Percentiles rank a stretch among this genome's conserved stretches.
phyloP scores from a whole-genome alignment of 2,888 invertebrate species.

The Cordylochernes scorpioides region DNA sequence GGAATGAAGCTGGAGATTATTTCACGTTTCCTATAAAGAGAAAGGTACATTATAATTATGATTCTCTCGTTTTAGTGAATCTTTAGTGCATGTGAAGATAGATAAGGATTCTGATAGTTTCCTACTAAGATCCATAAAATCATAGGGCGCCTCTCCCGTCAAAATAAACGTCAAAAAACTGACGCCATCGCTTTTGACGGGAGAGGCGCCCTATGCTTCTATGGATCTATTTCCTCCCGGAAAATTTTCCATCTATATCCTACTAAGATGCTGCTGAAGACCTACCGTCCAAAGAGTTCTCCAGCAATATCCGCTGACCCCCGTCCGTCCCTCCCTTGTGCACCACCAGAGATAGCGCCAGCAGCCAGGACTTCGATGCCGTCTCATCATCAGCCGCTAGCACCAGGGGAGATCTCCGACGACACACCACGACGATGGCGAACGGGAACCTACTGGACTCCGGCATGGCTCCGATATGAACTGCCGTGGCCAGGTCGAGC shows the following conservation, averaged over 20 bases:
- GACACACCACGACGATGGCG: slow-evolving; percentile 11
- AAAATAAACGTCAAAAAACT: too few species aligned
- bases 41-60: too few species aligned
- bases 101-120: slow-evolving; percentile 1
- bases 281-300: neutral
- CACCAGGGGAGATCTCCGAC: slow-evolving; percentile 9
- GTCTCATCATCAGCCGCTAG: slow-evolving; percentile 12
- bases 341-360: slow-evolving; percentile 11
- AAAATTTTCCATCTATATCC: too few species aligned
- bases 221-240: too few species aligned
- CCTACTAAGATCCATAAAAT: slow-evolving; percentile 1
- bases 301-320: neutral
- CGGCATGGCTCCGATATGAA: slow-evolving; percentile 11
- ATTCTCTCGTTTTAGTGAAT: too few species aligned
- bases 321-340: slow-evolving; percentile 10
- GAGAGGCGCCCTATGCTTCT: too few species aligned
- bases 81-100: neutral
- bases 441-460: slow-evolving; percentile 12
- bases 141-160: too few species aligned
- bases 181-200: slow-evolving; percentile 1
- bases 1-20: too few species aligned
- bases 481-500: slow-evolving; percentile 11
- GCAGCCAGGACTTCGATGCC: slow-evolving; percentile 10
- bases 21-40: too few species aligned
- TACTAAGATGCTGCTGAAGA: slow-evolving; percentile 1